phyloP scores from a whole-genome alignment of 2,888 invertebrate genomes.

The Ceramica pisi region DNA sequence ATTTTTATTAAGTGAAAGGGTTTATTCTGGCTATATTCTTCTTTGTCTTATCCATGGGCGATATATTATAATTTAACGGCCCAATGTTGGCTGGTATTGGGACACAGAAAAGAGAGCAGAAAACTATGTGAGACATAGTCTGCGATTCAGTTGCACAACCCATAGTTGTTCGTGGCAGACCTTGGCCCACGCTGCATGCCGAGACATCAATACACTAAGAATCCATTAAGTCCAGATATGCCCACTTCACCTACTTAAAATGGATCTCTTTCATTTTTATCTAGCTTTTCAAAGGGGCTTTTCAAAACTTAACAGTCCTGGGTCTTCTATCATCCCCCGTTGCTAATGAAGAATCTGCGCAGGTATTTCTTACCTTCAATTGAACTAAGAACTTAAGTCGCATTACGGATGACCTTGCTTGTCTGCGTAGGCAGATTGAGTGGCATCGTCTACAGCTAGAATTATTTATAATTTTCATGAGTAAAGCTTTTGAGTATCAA shows the following conservation, averaged over 20 bases:
- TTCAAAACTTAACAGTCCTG: conserved; percentile 12
- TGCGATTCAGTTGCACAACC: not conserved
- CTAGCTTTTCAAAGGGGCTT: conserved; percentile 13
- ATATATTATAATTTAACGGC: not conserved
- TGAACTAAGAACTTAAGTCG: not conserved
- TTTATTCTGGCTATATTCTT: not conserved
- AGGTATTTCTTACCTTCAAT: conserved; percentile 14
- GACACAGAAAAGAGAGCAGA: not conserved
- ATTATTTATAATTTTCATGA: not conserved
- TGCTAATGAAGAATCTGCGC: not conserved
- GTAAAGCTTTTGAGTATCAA: not conserved
- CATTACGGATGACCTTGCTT: not conserved
- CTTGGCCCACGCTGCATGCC: no score
- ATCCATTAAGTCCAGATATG: not conserved
- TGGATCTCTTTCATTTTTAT: conserved; percentile 1
- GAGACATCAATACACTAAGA: not conserved
- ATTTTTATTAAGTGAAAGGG: conserved; percentile 53
- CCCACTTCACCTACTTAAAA: not conserved
- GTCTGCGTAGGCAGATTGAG: not conserved
- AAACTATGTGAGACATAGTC: not conserved
- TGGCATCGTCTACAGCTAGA: not conserved
- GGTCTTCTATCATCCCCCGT: conserved; percentile 23
- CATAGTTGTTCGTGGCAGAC: no score
- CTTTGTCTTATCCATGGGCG: not conserved
- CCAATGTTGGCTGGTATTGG: not conserved